phyloP scores from a whole-genome alignment of 2,113 vertebrate genomes.

The Pyrgilauda ruficollis region DNA sequence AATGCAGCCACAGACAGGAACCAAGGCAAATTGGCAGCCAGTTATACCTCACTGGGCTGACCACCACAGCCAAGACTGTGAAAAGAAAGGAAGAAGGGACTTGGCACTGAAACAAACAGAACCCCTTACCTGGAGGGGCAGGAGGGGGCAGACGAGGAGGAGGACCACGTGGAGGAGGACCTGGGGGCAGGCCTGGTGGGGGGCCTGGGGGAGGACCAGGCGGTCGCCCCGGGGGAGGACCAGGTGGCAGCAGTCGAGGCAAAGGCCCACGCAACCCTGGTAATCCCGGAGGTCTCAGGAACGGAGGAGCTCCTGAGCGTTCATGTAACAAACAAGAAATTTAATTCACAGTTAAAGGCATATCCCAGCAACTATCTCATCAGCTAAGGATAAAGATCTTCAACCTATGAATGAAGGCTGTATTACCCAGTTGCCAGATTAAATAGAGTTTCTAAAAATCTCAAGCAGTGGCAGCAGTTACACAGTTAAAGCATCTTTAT shows the following conservation, averaged over 20 bases:
- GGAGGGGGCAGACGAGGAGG: conserved; percentile 92
- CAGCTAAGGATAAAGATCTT: not conserved
- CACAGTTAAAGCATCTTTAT: not conserved
- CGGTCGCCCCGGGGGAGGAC: conserved; percentile 92
- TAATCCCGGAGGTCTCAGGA: conserved; percentile 91
- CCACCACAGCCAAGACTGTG: not conserved
- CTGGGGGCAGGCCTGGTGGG: conserved; percentile 92
- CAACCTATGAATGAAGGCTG: not conserved
- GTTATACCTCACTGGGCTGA: not conserved
- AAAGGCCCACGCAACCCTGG: conserved; percentile 90
- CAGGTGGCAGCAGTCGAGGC: conserved; percentile 91
- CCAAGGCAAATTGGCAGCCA: not conserved
- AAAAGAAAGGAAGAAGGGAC: not conserved
- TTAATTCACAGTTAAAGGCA: not conserved
- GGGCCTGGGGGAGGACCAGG: conserved; percentile 94
- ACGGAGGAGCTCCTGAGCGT: conserved; percentile 88
- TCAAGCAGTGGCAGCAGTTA: not conserved
- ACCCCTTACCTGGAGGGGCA: conserved; percentile 87
- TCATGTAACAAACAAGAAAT: not conserved
- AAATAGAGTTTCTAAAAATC: not conserved
- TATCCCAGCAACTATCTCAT: not conserved
- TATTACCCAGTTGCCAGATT: not conserved
- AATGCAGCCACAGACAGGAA: not conserved
- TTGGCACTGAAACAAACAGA: not conserved
- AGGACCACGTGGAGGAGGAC: conserved; percentile 93